Conservation (phyloP, 2,113 vertebrate genomes). For the Phyllostomus discolor region DNA sequence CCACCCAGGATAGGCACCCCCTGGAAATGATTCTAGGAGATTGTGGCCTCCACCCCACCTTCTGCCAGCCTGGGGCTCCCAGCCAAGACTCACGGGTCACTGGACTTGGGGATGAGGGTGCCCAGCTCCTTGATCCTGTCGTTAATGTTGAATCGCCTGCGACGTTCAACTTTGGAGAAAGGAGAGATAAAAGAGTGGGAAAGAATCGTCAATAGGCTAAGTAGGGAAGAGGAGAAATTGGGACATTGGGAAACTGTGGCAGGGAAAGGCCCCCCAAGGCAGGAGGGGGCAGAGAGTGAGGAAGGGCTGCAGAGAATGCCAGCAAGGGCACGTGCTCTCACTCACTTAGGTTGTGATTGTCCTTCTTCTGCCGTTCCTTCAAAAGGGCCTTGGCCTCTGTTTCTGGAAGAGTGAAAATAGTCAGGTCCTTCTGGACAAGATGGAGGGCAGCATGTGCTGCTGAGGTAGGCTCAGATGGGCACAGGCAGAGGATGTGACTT, state of each 20-base stretch:
- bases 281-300: neutral
- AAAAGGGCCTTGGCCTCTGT: slow-evolving; percentile 86
- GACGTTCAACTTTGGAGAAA: slow-evolving; percentile 84
- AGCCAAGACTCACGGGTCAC: slow-evolving; percentile 85
- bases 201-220: neutral
- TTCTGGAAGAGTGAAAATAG: slow-evolving; percentile 74
- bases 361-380: slow-evolving; percentile 93
- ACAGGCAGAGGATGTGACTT: neutral
- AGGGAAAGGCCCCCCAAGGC: neutral
- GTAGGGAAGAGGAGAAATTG: neutral
- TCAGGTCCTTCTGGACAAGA: slow-evolving; percentile 2
- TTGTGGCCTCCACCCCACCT: neutral
- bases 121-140: slow-evolving; percentile 94
- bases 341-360: slow-evolving; percentile 95
- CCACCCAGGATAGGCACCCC: neutral
- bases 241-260: neutral
- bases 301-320: neutral
- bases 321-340: neutral
- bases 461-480: neutral
- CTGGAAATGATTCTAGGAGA: neutral
- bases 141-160: slow-evolving; percentile 93
- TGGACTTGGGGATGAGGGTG: slow-evolving; percentile 88
- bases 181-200: neutral
- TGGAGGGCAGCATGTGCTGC: neutral
- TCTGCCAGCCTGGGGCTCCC: neutral